A percentile compares a stretch with the other conserved stretches of the same genome.
Conservation (phyloP, 2,797 vertebrate genomes). For the Gila robusta region DNA sequence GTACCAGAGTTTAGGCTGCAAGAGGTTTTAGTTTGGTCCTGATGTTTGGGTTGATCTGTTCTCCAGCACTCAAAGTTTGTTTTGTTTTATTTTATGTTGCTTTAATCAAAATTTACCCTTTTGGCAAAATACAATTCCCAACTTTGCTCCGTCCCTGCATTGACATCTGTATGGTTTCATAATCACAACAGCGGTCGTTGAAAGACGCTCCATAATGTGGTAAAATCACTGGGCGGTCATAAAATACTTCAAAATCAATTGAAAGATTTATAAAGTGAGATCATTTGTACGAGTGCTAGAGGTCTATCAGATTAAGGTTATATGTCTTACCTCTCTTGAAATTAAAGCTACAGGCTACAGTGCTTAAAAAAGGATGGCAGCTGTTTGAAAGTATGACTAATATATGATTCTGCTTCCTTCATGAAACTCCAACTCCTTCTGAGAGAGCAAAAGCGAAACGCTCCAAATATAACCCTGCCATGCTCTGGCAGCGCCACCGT, state of each 20-base stretch:
- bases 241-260: neutral
- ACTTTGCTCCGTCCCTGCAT: neutral
- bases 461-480: conserved; percentile 61
- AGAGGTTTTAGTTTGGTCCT: neutral
- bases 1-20: neutral
- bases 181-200: neutral
- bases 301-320: conserved; percentile 10
- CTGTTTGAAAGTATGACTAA: conserved; percentile 54
- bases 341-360: conserved; percentile 33
- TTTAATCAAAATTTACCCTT: neutral
- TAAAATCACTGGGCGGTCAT: neutral
- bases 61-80: neutral
- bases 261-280: neutral
- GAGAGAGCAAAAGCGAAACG: conserved; percentile 55
- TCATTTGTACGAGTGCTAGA: neutral
- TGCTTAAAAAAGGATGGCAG: conserved; percentile 1
- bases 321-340: neutral
- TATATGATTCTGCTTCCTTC: neutral
- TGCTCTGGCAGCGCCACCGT: conserved; percentile 49
- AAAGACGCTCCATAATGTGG: neutral
- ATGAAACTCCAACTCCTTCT: neutral
- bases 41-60: neutral
- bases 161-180: neutral
- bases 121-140: neutral
- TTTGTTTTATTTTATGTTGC: neutral